Evolutionary conservation across 1,140 invertebrate species (phyloP).

Genomic region (Leptopilina boulardi): DNA sequence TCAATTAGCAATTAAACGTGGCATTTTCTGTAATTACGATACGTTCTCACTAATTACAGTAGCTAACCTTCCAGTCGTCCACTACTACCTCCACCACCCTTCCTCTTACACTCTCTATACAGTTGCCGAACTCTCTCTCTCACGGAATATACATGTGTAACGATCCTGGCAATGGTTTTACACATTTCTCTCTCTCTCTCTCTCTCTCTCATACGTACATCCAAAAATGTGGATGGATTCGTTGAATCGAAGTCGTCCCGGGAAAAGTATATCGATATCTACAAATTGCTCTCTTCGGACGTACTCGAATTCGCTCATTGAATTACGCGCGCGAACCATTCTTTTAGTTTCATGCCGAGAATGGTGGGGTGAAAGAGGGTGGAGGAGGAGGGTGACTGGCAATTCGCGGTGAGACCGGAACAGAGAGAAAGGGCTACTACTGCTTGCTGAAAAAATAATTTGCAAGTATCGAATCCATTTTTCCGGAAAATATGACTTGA

Average conservation of each 20-base stretch:
- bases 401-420: constrained; percentile 22
- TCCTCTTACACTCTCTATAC: constrained; percentile 57
- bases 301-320: constrained; percentile 65
- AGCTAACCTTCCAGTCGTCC: constrained; percentile 64
- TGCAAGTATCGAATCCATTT: constrained; percentile 22
- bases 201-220: no score
- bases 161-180: constrained; percentile 40
- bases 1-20: constrained; percentile 82
- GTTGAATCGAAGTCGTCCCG: constrained; percentile 61
- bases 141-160: constrained; percentile 50
- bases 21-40: constrained; percentile 81
- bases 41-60: constrained; percentile 78
- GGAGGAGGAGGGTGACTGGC: neutral
- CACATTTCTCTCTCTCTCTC: no score
- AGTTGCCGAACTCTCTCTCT: constrained; percentile 57
- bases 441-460: constrained; percentile 24
- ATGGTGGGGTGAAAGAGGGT: no score
- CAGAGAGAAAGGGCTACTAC: constrained; percentile 1
- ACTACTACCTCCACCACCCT: constrained; percentile 52
- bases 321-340: constrained; percentile 54
- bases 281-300: constrained; percentile 62
- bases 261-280: constrained; percentile 68
- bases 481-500: constrained; percentile 18
- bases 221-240: constrained; percentile 65
- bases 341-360: neutral